Evolutionary conservation across 2,113 vertebrate species (phyloP).

Genomic region (Ancistrus triradiatus): DNA sequence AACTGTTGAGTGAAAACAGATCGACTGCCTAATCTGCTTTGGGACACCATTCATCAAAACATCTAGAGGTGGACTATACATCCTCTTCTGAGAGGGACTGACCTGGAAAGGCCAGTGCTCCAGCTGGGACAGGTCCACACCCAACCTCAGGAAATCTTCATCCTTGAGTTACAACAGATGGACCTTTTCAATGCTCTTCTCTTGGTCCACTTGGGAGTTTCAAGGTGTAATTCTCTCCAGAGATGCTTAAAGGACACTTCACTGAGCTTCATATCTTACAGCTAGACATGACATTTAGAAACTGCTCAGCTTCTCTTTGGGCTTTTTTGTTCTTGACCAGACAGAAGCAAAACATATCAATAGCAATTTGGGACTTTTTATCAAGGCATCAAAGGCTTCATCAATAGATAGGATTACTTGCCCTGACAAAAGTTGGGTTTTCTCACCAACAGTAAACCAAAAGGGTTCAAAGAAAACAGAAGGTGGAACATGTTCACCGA

Average conservation of each 20-base stretch:
- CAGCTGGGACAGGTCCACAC: conserved; percentile 11
- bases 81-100: background rate
- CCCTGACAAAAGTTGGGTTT: conserved; percentile 5
- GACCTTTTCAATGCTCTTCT: conserved; percentile 23
- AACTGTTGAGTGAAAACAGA: conserved; percentile 4
- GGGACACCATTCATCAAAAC: conserved; percentile 18
- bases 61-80: background rate
- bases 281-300: conserved; percentile 48
- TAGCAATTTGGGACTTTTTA: conserved; percentile 54
- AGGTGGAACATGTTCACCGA: too few species aligned
- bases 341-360: conserved; percentile 54
- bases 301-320: conserved; percentile 37
- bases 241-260: conserved; percentile 37
- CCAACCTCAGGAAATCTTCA: background rate
- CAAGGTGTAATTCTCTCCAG: conserved; percentile 31
- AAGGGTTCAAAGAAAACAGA: conserved; percentile 2
- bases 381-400: conserved; percentile 55
- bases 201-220: conserved; percentile 31
- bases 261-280: conserved; percentile 21
- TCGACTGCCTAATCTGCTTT: background rate
- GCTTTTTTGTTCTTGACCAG: conserved; percentile 53
- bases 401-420: conserved; percentile 63
- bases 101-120: conserved; percentile 22
- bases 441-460: background rate
- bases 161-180: background rate